A percentile compares a stretch with the other conserved stretches of the same genome.
phyloP scores from a whole-genome alignment of 1,140 invertebrate genomes.

The Tenebrio molitor region DNA sequence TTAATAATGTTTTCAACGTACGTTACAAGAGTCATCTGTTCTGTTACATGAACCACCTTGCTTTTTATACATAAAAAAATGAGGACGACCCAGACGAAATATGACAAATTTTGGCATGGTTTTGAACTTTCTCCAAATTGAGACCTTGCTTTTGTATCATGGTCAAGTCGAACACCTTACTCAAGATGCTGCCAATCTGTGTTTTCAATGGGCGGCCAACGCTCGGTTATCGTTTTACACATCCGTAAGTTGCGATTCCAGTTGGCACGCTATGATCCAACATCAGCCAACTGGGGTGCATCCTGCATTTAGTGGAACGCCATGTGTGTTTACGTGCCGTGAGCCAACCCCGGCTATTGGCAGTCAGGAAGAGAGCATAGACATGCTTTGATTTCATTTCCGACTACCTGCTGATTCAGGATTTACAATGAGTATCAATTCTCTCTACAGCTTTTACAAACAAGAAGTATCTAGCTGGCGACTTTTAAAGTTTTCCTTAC shows the following conservation, averaged over 20 bases:
- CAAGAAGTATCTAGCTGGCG: no score
- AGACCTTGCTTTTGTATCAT: background rate
- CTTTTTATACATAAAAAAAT: no score
- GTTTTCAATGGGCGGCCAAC: conserved; percentile 20
- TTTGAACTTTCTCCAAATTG: no score
- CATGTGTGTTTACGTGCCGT: conserved; percentile 33
- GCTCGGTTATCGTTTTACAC: background rate
- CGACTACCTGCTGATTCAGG: background rate
- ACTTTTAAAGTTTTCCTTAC: no score
- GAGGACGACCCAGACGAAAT: no score
- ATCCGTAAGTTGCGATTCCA: conserved; percentile 33
- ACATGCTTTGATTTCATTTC: background rate
- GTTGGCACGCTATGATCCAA: conserved; percentile 38
- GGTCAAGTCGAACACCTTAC: conserved; percentile 4
- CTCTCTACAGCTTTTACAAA: background rate
- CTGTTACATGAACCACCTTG: no score
- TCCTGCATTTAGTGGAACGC: conserved; percentile 14
- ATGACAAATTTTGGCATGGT: no score
- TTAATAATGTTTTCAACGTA: no score
- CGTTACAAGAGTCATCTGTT: no score
- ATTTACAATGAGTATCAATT: background rate
- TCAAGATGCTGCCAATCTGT: conserved; percentile 1
- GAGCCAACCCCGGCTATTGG: conserved; percentile 38
- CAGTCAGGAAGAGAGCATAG: conserved; percentile 1
- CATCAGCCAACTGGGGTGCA: conserved; percentile 43